A percentile compares a stretch with the other conserved stretches of the same genome.
Conservation (phyloP, 2,797 vertebrate genomes). For the Borostomias antarcticus region DNA sequence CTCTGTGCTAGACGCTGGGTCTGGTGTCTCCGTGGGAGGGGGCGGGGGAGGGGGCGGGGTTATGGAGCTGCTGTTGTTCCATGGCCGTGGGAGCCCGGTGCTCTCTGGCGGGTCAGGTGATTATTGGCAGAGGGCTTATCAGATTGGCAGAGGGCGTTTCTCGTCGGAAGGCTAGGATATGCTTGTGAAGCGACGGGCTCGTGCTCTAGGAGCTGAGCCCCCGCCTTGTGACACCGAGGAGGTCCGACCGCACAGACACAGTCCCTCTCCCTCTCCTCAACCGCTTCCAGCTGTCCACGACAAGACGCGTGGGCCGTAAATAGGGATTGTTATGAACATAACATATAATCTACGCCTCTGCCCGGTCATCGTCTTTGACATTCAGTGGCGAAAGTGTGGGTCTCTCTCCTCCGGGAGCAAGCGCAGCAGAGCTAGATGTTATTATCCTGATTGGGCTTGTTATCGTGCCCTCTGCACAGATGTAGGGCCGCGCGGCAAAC, state of each 20-base stretch:
- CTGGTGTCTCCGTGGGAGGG: neutral
- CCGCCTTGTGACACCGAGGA: too few species aligned
- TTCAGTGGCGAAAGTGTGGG: too few species aligned
- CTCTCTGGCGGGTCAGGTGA: slow-evolving; percentile 17
- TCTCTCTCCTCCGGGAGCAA: too few species aligned
- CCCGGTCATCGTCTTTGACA: too few species aligned
- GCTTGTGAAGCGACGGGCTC: neutral
- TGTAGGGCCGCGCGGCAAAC: neutral
- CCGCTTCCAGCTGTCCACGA: neutral
- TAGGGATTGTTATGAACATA: neutral
- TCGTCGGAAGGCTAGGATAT: neutral
- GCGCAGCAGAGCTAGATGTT: too few species aligned
- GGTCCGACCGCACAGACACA: too few species aligned
- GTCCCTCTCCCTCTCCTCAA: too few species aligned
- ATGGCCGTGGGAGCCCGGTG: neutral
- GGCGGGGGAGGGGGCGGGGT: neutral
- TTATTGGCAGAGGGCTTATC: slow-evolving; percentile 3
- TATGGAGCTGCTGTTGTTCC: neutral
- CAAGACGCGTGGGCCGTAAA: neutral
- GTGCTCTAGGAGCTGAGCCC: too few species aligned
- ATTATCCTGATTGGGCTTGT: neutral
- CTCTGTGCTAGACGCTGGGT: neutral
- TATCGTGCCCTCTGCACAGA: neutral
- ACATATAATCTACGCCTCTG: neutral
- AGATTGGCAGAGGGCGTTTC: neutral